These are phyloP conservation scores for Spea multiplicata DNA, from an alignment of 2,113 vertebrate genomes.

Conservation along the genomic window DNA sequence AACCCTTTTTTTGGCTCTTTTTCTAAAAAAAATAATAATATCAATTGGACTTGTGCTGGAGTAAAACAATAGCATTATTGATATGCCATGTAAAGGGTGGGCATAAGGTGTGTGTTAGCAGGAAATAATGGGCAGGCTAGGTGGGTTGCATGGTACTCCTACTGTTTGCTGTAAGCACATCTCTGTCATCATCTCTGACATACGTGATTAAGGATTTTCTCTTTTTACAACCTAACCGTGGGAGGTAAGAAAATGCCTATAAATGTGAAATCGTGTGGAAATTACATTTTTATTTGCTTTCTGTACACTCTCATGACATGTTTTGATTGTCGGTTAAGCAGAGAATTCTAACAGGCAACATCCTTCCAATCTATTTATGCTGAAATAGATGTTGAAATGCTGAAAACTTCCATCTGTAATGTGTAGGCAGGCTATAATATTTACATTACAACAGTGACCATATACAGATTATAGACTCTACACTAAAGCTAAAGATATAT, in stretches of 20 bases:
- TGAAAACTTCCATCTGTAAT: constrained; percentile 29
- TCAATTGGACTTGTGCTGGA: too few species aligned
- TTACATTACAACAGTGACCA: constrained; percentile 13
- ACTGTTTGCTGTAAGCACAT: not conserved
- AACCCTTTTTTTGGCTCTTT: too few species aligned
- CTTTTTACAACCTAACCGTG: not conserved
- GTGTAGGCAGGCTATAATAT: constrained; percentile 31
- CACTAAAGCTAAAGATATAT: too few species aligned
- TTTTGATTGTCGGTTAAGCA: constrained; percentile 32
- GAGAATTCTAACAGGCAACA: constrained; percentile 36
- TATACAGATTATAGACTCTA: not conserved
- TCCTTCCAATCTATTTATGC: constrained; percentile 29
- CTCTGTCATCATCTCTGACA: not conserved
- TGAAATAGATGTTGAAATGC: constrained; percentile 13
- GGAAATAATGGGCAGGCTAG: too few species aligned
- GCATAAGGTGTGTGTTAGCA: too few species aligned
- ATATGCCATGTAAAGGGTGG: too few species aligned
- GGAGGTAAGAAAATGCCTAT: constrained; percentile 6
- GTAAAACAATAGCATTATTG: too few species aligned
- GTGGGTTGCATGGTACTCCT: too few species aligned
- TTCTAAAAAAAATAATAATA: too few species aligned
- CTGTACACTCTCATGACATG: constrained; percentile 27
- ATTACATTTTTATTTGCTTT: constrained; percentile 28
- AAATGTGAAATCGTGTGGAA: constrained; percentile 20
- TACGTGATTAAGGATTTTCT: not conserved